Evolutionary conservation across 2,797 vertebrate genomes (phyloP).

Genomic region (Enteromius mattozi): DNA sequence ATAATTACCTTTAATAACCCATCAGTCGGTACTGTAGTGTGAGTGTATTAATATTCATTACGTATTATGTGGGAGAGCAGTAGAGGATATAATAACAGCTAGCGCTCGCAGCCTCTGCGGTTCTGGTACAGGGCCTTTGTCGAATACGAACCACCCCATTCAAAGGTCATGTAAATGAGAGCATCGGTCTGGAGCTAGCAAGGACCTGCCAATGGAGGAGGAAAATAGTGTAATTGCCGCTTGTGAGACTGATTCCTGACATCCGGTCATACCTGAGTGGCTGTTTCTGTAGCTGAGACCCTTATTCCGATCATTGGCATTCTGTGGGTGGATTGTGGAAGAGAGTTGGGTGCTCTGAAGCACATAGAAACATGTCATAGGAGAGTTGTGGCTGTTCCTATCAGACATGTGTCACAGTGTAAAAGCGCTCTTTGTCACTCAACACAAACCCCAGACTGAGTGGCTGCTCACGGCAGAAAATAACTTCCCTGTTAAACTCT

Average conservation of each 20-base stretch:
- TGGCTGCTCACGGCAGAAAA: conserved; percentile 38
- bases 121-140: conserved; percentile 38
- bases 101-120: conserved; percentile 25
- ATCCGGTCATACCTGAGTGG: conserved; percentile 79
- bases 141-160: conserved; percentile 29
- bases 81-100: conserved; percentile 75
- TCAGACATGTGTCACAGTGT: conserved; percentile 76
- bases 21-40: conserved; percentile 67
- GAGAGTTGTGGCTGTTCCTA: conserved; percentile 65
- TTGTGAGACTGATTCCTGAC: conserved; percentile 75
- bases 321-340: conserved; percentile 71
- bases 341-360: conserved; percentile 75
- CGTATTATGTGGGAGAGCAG: conserved; percentile 72
- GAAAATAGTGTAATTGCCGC: conserved; percentile 73
- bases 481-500: conserved; percentile 41
- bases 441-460: conserved; percentile 47
- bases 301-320: conserved; percentile 73
- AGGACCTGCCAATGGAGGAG: conserved; percentile 51
- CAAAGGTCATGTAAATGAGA: conserved; percentile 65
- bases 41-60: conserved; percentile 76
- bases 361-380: conserved; percentile 74
- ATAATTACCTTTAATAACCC: conserved; percentile 54
- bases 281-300: conserved; percentile 68
- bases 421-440: conserved; percentile 62
- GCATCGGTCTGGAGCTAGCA: conserved; percentile 42